Base-by-base conservation (phyloP, 1,140 invertebrate genomes). In the Hylyphantes graminicola region DNA sequence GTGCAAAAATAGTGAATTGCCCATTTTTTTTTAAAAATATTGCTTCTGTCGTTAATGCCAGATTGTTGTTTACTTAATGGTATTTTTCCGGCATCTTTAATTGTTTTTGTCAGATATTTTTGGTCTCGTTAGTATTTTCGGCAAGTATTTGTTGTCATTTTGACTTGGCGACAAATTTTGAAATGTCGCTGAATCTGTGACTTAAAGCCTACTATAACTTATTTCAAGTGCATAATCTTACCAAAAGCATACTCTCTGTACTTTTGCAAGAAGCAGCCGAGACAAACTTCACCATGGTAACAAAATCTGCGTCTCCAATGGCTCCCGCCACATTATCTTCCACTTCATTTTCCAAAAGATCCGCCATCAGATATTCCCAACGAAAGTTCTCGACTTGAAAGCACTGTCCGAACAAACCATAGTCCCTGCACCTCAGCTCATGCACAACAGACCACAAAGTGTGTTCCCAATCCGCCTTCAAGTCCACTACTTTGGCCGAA, bases 251-350 rank as follows among this genome's bases (percentile, higher is more conserved):
- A 21, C 15, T 17, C n/a, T 48, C 9, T 19, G 50, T 7, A 10
- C n/a, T 54, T 3, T 15, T 17, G 54, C 15, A 51, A 70, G 50
- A 8, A 9, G 21, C n/a, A 54, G 68, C 50, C 9, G 68, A 70
- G n/a, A 70, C n/a, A 70, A 70, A 70, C 9, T 70, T 70, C 8
- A 8, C 21, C 68, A 70, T 70, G 6, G n/a, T 70, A 17, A 70
- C 17, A 13, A 50, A 17, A 70, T 70, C 68, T 17, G 68, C 50
- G 0, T 15, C 10, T 53, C 9, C 21, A 17, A 70, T 70, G 13
- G 68, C 50, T 11, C 19, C 12, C 11, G n/a, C n/a, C 11, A 70
- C 15, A 10, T 53, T 11, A 15, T 6, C 48, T 11, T 15, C 7
- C 5, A 70, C 54, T 53, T 35, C 35, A 35, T 53, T 51, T 7